Base-by-base conservation (phyloP, 2,888 invertebrate species). In the Yponomeuta cagnagella region DNA sequence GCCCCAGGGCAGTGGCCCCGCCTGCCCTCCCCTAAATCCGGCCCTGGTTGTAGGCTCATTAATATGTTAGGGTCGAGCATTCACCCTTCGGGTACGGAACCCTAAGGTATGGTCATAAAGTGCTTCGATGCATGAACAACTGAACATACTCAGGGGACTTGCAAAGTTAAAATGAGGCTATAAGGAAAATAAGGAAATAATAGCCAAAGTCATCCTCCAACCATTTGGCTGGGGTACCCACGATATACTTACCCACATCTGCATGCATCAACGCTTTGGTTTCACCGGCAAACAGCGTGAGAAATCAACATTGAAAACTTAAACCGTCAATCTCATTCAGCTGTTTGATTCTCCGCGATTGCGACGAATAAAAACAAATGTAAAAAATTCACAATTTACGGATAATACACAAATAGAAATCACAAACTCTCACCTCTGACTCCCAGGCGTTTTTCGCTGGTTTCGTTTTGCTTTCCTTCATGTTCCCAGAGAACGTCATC, bases 401-500 rank as follows among this genome's bases (percentile, higher is more conserved):
- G 15, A 52, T 15, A 52, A 52, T 52, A 52, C 12, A 15, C 6
- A 52, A 52, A 52, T 52, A 52, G 52, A 3, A 52, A 52, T 58
- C 8, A 12, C 52, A 15, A 58, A 58, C 52, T 58, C 84, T 89
- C 81, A 92, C 92, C 87, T 92, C 91, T 12, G 92, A 87, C 82
- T 92, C 90, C 92, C 92, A 92, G 74, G 86, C 81, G 77, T 91
- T 85, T 83, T 91, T 91, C 75, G 79, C 84, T 77, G 80, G 80
- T 77, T 87, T 85, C 78, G 89, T 83, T 79, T 91, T 90, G 77
- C 79, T 88, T 84, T 90, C 91, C 84, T 89, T 90, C 89, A 89
- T 89, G 75, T 84, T 90, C 77, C 89, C 90, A 79, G 90, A 88
- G 79, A 89, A 87, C 80, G 88, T 90, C 90, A 90, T 90, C 73